Conservation (phyloP, 2,888 invertebrate genomes). For the Scaptomyza reducta region DNA sequence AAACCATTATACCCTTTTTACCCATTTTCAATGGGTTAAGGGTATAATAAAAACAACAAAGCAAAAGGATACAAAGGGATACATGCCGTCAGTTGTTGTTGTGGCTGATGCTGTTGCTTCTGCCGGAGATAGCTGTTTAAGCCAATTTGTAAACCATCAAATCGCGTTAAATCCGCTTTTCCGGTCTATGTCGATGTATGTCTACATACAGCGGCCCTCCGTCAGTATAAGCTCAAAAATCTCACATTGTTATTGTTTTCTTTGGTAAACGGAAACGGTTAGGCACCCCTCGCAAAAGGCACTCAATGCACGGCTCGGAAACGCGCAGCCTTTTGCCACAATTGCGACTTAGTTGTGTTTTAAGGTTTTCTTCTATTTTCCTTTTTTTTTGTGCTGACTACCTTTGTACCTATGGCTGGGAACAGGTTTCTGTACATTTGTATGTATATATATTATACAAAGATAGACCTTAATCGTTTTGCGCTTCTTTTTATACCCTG, state of each 20-base stretch:
- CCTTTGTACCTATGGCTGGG: conserved; percentile 46
- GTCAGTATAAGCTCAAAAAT: conserved; percentile 54
- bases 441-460: conserved; percentile 1
- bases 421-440: conserved; percentile 5
- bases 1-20: too few species aligned
- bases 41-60: conserved; percentile 2
- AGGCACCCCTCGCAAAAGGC: conserved; percentile 56
- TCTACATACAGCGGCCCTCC: conserved; percentile 9
- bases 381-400: conserved; percentile 26
- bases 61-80: conserved; percentile 40
- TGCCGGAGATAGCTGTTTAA: conserved; percentile 67
- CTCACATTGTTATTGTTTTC: conserved; percentile 76
- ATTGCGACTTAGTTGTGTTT: conserved; percentile 31
- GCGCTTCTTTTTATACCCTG: conserved; percentile 52
- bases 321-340: conserved; percentile 42
- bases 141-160: conserved; percentile 82
- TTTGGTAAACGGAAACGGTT: conserved; percentile 80
- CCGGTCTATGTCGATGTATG: conserved; percentile 53
- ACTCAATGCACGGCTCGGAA: conserved; percentile 31
- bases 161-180: conserved; percentile 80
- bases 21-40: too few species aligned
- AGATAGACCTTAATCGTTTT: conserved; percentile 33
- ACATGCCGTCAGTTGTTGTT: conserved; percentile 53
- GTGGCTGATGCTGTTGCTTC: conserved; percentile 13
- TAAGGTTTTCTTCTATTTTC: conserved; percentile 12